phyloP scores from a whole-genome alignment of 2,113 vertebrate genomes.

The Chamaea fasciata region DNA sequence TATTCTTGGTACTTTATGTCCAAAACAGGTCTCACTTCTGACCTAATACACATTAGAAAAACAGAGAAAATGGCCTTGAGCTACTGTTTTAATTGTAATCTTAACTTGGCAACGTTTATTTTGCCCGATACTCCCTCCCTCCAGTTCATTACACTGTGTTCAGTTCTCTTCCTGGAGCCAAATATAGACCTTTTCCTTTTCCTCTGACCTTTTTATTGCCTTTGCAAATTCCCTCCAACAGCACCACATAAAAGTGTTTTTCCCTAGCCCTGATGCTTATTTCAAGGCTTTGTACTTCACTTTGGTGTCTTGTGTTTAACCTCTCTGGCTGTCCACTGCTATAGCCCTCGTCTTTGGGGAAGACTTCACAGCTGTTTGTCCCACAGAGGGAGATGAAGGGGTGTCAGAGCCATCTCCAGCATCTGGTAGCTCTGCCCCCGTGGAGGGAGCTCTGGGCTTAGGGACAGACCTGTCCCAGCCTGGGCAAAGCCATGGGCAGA shows the following conservation, averaged over 20 bases:
- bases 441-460: not conserved
- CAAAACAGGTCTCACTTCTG: not conserved
- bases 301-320: not conserved
- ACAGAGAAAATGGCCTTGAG: not conserved
- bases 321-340: not conserved
- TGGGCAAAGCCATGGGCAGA: not conserved
- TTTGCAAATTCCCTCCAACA: not conserved
- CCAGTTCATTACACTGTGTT: not conserved
- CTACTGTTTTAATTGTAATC: not conserved
- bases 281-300: not conserved
- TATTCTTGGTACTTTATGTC: not conserved
- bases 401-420: not conserved
- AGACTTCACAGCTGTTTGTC: not conserved
- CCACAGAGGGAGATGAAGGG: not conserved
- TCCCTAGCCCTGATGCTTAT: not conserved
- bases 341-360: not conserved
- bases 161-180: not conserved
- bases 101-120: not conserved
- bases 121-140: not conserved
- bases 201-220: not conserved
- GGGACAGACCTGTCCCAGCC: not conserved
- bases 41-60: not conserved
- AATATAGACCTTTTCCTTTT: constrained; percentile 12
- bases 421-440: accelerated
- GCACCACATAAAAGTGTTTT: not conserved